Base-by-base conservation (phyloP, 1,140 invertebrate genomes). In the Drosophila ohnishii region DNA sequence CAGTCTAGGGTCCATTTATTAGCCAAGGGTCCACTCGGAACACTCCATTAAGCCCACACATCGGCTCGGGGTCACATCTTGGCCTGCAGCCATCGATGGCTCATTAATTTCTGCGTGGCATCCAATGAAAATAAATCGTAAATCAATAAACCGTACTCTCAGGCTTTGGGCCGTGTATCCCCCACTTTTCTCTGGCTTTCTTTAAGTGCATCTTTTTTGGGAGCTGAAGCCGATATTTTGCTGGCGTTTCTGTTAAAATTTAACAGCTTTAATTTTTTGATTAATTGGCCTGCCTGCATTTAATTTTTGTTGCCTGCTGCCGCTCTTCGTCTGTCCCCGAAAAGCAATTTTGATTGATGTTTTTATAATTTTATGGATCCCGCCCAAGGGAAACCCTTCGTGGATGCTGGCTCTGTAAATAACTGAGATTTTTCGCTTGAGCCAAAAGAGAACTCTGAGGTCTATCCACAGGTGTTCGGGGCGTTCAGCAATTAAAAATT, bases 91-190 rank as follows among this genome's bases (percentile, higher is more conserved):
- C 65, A 58, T 83, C 70, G 76, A 72, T 56, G 72, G 75, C 83
- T 88, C 83, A 86, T 86, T 85, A 86, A 86, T 86, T 86, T 83
- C 80, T 75, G 79, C 71, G 63, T 69, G 65, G 51, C 65, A 60
- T 64, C 69, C 78, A 85, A 85, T 85, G 84, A 82, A 86, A 82
- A 87, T 79, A 87, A 83, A 87, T 87, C 84, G 82, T 86, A 87
- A 86, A 86, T 86, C 82, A 86, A 86, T 86, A 87, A 86, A 75
- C 70, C 78, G 65, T 71, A 87, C 75, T 87, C 64, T 37, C 39
- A 47, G 44, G 44, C 44, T 61, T 45, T 64, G 74, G 39, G 25
- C 59, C 63, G 45, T 70, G 67, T 58, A 16, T 61, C 28, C 35
- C 25, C 16, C 75, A 78, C 35, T 66, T 59, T 42, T 59, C 14